Evolutionary conservation across 2,797 vertebrate genomes (phyloP).

Genomic region (Dermochelys coriacea): DNA sequence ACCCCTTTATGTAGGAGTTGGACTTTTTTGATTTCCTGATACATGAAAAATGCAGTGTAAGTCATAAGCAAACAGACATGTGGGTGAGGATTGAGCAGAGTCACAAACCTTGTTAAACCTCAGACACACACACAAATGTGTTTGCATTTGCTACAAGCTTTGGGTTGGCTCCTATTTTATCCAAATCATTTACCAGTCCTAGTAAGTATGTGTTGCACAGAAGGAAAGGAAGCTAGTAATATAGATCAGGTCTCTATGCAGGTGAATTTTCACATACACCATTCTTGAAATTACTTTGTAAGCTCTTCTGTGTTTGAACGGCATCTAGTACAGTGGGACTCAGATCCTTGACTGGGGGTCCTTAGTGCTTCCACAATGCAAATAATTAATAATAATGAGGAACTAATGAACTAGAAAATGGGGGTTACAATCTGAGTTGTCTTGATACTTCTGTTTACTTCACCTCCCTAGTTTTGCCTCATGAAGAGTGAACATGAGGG

Average conservation of each 20-base stretch:
- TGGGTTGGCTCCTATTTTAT: not conserved
- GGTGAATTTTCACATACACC: not conserved
- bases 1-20: not conserved
- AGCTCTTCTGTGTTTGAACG: not conserved
- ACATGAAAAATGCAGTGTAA: not conserved
- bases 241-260: not conserved
- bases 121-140: not conserved
- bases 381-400: not conserved
- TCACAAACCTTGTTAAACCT: not conserved
- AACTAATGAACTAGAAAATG: not conserved
- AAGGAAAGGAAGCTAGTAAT: not conserved
- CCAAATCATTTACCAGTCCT: not conserved
- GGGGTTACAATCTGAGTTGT: not conserved
- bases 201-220: not conserved
- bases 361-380: not conserved
- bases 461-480: not conserved
- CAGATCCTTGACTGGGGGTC: not conserved
- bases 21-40: conserved; percentile 26
- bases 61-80: not conserved
- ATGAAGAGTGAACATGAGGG: not conserved
- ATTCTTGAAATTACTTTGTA: accelerated
- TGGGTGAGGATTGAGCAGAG: not conserved
- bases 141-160: not conserved
- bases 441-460: not conserved
- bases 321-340: accelerated